Evolutionary conservation across 2,113 vertebrate genomes (phyloP).

Genomic region (Pseudonaja textilis): DNA sequence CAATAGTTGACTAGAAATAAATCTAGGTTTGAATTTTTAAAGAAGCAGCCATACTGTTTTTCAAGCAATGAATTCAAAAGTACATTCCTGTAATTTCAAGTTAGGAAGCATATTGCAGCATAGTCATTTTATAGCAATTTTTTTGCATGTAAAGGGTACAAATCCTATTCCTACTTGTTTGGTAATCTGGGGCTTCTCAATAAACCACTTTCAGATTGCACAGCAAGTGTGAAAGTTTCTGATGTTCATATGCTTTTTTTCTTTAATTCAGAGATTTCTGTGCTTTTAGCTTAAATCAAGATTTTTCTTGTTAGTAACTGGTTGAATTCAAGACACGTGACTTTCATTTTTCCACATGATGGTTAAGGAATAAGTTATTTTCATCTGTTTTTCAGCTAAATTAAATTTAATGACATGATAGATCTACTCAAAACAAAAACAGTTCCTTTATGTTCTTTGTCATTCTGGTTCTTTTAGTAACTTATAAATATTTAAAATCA

Average conservation of each 20-base stretch:
- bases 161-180: neutral
- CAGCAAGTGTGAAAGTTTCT: neutral
- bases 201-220: neutral
- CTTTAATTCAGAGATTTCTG: neutral
- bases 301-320: neutral
- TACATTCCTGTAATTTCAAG: neutral
- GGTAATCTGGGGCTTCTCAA: neutral
- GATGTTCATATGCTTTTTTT: neutral
- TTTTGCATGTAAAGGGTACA: neutral
- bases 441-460: neutral
- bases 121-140: constrained; percentile 6
- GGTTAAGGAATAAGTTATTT: neutral
- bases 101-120: neutral
- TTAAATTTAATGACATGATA: neutral
- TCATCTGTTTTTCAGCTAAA: constrained; percentile 10
- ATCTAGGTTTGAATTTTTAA: neutral
- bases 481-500: neutral
- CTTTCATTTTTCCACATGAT: constrained; percentile 37
- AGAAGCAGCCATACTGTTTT: neutral
- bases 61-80: neutral
- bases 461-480: neutral
- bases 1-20: neutral
- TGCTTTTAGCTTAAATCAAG: neutral
- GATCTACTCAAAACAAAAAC: constrained; percentile 25
- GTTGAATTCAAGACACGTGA: neutral